These are phyloP conservation scores for Odocoileus virginianus DNA, from an alignment of 2,113 vertebrate species.

Conservation along the genomic window DNA sequence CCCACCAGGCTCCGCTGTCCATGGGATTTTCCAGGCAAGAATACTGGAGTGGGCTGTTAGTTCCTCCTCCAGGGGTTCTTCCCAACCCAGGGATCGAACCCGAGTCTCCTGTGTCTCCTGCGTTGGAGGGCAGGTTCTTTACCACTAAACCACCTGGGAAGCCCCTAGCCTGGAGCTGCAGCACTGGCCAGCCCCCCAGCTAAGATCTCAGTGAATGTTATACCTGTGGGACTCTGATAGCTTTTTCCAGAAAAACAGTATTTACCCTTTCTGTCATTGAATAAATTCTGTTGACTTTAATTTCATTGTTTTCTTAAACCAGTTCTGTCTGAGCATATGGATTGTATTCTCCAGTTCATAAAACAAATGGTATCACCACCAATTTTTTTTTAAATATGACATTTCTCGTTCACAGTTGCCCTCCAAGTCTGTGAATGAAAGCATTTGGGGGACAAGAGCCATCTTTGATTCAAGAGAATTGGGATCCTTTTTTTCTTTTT, in stretches of 20 bases:
- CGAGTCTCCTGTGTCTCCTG: not conserved
- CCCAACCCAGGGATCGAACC: not conserved
- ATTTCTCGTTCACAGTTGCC: not conserved
- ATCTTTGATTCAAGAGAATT: conserved; percentile 5
- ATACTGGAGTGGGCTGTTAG: not conserved
- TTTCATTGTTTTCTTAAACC: not conserved
- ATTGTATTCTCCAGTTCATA: not conserved
- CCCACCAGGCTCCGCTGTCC: not conserved
- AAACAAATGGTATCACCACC: not conserved
- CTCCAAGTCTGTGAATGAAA: conserved; percentile 17
- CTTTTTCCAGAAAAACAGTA: not conserved
- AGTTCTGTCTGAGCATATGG: not conserved
- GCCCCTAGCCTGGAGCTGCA: not conserved
- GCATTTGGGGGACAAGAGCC: not conserved
- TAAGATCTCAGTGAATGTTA: not conserved
- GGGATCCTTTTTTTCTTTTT: not conserved
- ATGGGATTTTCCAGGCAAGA: not conserved
- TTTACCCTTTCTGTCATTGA: not conserved
- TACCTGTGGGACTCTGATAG: not conserved
- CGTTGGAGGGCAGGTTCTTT: not conserved
- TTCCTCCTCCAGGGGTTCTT: not conserved
- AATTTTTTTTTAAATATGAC: not conserved
- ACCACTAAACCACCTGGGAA: not conserved
- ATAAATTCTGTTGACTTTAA: not conserved
- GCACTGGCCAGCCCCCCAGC: not conserved